A percentile compares a stretch with the other conserved stretches of the same genome.
Evolutionary conservation across 2,797 vertebrate genomes (phyloP).

Genomic region (Triplophysa yarkandensis): DNA sequence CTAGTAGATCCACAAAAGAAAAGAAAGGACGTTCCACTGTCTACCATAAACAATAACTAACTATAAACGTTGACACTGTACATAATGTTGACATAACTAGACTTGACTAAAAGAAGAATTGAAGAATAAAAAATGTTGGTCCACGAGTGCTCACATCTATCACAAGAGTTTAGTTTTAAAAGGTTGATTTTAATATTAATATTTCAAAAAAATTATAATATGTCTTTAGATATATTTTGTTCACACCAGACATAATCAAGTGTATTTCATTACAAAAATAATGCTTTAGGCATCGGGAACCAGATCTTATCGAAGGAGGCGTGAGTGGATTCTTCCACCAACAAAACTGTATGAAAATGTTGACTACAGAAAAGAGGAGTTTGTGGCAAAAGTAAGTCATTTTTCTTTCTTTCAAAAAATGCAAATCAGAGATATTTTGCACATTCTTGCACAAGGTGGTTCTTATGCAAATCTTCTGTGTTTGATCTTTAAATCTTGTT

Average conservation of each 20-base stretch:
- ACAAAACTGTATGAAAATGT: conserved; percentile 79
- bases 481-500: conserved; percentile 15
- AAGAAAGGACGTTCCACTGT: background rate
- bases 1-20: background rate
- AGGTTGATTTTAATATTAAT: background rate
- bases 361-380: conserved; percentile 79
- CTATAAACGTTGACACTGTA: conserved; percentile 1
- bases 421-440: conserved; percentile 2
- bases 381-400: conserved; percentile 82
- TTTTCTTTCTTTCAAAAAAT: background rate
- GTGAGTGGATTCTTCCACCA: conserved; percentile 91
- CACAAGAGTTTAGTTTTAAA: background rate
- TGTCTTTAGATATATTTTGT: background rate
- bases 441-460: conserved; percentile 11
- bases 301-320: conserved; percentile 76
- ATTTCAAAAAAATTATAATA: too few species aligned
- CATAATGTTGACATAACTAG: background rate
- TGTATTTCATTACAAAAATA: background rate
- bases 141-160: background rate
- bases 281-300: conserved; percentile 34
- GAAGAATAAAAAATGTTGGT: background rate
- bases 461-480: background rate
- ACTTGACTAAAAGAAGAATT: background rate
- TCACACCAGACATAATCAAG: background rate
- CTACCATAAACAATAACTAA: background rate